These are phyloP conservation scores for Troides helena DNA, from an alignment of 2,888 invertebrate species.

Conservation along the genomic window DNA sequence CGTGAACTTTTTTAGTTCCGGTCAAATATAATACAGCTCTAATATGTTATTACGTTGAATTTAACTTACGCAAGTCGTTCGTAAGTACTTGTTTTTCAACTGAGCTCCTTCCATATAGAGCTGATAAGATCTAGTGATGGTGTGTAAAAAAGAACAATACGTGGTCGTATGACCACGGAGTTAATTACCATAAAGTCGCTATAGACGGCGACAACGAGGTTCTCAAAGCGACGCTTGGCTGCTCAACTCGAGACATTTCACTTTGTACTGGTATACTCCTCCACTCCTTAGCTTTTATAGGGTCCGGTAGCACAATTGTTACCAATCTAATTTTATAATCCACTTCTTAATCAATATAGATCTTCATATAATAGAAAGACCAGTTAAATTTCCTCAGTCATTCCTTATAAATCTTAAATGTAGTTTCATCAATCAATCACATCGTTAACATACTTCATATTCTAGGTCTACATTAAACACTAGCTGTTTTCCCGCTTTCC, in stretches of 20 bases:
- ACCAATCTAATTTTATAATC: background rate
- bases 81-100: slow-evolving; percentile 29
- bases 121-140: slow-evolving; percentile 38
- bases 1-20: too few relatives aligned
- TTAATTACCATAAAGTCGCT: slow-evolving; percentile 57
- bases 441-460: too few relatives aligned
- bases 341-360: background rate
- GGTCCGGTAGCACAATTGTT: slow-evolving; percentile 28
- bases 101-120: slow-evolving; percentile 22
- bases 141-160: slow-evolving; percentile 33
- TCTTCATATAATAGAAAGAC: too few relatives aligned
- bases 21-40: too few relatives aligned
- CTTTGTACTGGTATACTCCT: slow-evolving; percentile 39
- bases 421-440: too few relatives aligned
- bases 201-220: slow-evolving; percentile 57
- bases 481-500: too few relatives aligned
- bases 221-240: slow-evolving; percentile 65
- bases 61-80: background rate
- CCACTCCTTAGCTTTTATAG: slow-evolving; percentile 37
- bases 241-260: slow-evolving; percentile 64
- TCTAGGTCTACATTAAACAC: too few relatives aligned
- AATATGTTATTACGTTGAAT: too few relatives aligned
- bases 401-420: too few relatives aligned
- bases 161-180: slow-evolving; percentile 24
- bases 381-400: too few relatives aligned